Evolutionary conservation across 2,113 vertebrate species (phyloP).

Genomic region (Cricetomys ansorgei): DNA sequence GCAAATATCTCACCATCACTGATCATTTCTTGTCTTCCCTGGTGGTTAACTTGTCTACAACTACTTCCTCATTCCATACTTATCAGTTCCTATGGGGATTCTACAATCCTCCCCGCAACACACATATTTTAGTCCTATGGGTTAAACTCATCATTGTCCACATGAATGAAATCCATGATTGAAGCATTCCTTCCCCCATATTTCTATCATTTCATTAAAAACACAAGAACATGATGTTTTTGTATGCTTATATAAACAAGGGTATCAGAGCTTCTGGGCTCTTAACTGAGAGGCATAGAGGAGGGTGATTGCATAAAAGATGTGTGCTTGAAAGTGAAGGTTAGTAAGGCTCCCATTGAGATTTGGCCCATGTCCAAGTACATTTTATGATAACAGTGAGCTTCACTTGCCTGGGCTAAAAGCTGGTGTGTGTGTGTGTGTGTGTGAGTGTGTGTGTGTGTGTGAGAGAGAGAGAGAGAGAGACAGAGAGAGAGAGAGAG

Average conservation of each 20-base stretch:
- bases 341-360: not conserved
- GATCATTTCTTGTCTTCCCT: not conserved
- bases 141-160: not conserved
- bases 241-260: not conserved
- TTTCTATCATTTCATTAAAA: slow-evolving; percentile 34
- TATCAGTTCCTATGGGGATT: not conserved
- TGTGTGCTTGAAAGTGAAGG: not conserved
- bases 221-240: not conserved
- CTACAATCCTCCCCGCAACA: not conserved
- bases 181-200: not conserved
- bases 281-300: not conserved
- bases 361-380: not conserved
- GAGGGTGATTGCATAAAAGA: not conserved
- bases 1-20: not conserved
- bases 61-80: not conserved
- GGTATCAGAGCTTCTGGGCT: not conserved
- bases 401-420: not conserved
- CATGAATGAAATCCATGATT: not conserved
- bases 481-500: too few relatives aligned
- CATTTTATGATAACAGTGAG: not conserved
- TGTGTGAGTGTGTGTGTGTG: not conserved
- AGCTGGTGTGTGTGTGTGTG: not conserved
- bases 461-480: too few relatives aligned
- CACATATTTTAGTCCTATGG: not conserved
- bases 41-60: not conserved